Percentiles rank a stretch among this genome's conserved stretches.
Evolutionary conservation across 2,113 vertebrate species (phyloP).

Genomic region (Hyperopisus bebe): DNA sequence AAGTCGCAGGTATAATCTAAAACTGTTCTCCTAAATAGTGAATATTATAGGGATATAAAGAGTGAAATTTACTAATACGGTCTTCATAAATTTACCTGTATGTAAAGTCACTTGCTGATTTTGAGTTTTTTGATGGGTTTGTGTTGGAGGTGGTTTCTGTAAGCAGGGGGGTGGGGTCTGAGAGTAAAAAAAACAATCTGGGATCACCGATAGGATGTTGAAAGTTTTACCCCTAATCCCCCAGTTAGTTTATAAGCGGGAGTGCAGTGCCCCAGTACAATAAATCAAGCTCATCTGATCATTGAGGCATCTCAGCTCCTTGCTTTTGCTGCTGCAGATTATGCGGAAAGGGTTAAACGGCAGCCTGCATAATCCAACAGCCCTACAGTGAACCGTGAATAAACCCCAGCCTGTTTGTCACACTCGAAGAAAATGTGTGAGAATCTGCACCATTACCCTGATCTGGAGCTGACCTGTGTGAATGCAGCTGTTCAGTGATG

Average conservation of each 20-base stretch:
- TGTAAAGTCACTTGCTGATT: not conserved
- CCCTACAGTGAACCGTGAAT: not conserved
- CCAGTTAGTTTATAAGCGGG: not conserved
- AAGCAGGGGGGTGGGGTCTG: not conserved
- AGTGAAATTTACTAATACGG: not conserved
- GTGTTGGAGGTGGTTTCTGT: not conserved
- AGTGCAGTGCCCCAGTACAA: not conserved
- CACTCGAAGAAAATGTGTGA: not conserved
- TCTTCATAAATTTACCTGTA: not conserved
- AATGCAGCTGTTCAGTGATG: not conserved
- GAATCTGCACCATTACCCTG: not conserved
- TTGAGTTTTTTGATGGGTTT: not conserved
- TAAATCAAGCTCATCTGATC: not conserved
- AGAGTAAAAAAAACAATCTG: not conserved
- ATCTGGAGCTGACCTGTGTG: not conserved
- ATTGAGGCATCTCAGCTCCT: not conserved
- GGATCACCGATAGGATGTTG: not conserved
- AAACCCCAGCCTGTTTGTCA: conserved; percentile 3
- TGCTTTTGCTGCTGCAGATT: not conserved
- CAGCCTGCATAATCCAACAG: not conserved
- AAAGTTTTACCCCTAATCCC: not conserved
- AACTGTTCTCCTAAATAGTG: not conserved
- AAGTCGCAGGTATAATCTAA: not conserved
- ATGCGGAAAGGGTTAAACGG: not conserved
- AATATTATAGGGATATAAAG: not conserved